Percentiles rank a stretch among this genome's conserved stretches.
Evolutionary conservation across 2,888 invertebrate genomes (phyloP).

Genomic region (Drosophila kuntzei): DNA sequence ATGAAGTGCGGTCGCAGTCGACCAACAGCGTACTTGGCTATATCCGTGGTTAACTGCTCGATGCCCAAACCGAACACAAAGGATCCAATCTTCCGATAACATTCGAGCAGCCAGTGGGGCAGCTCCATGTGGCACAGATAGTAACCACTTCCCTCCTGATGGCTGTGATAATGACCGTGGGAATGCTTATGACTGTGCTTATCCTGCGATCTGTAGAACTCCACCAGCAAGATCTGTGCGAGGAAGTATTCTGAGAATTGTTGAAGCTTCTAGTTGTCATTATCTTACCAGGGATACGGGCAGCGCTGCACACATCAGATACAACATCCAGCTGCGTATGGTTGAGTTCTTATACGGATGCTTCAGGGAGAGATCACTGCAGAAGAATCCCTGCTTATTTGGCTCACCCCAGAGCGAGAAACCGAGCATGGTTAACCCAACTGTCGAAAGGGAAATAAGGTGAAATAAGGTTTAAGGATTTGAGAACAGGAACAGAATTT

Average conservation of each 20-base stretch:
- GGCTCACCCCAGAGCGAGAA: conserved; percentile 91
- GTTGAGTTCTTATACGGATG: conserved; percentile 95
- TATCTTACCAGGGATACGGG: conserved; percentile 90
- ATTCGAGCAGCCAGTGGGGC: conserved; percentile 90
- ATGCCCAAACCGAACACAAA: conserved; percentile 95
- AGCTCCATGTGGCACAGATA: conserved; percentile 87
- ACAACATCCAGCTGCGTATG: conserved; percentile 91
- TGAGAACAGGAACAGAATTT: too few species aligned
- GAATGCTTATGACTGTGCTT: conserved; percentile 15
- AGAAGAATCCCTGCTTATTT: conserved; percentile 95
- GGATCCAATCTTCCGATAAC: conserved; percentile 91
- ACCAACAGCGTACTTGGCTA: conserved; percentile 97
- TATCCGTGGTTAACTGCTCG: conserved; percentile 94
- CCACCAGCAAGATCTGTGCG: conserved; percentile 90
- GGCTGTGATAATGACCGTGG: conserved; percentile 69
- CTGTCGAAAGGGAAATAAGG: conserved; percentile 86
- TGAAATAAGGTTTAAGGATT: neutral
- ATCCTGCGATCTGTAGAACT: conserved; percentile 86
- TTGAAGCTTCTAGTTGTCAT: fast-evolving
- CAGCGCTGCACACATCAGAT: conserved; percentile 90
- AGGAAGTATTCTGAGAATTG: neutral
- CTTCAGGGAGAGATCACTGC: conserved; percentile 95
- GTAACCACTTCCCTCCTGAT: conserved; percentile 85
- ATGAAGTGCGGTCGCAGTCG: conserved; percentile 97
- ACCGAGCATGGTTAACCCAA: conserved; percentile 90